A percentile compares a stretch with the other conserved stretches of the same genome.
These are phyloP conservation scores for Sardina pilchardus DNA, from an alignment of 2,113 vertebrate genomes.

Conservation along the genomic window DNA sequence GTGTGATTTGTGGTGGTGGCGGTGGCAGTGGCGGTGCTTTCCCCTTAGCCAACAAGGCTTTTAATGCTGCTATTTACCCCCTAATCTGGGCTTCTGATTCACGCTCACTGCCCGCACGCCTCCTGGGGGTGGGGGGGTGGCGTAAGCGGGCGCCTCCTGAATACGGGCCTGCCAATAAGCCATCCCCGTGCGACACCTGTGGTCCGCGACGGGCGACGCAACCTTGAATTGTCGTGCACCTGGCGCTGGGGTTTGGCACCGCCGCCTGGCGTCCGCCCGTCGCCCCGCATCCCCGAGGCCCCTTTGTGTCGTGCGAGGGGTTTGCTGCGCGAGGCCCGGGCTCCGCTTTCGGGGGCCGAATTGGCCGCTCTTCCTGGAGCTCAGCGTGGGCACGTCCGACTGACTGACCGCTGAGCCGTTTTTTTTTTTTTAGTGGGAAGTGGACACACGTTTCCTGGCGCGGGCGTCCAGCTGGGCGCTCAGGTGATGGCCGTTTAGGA, in stretches of 20 bases:
- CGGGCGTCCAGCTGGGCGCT: background rate
- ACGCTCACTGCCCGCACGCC: background rate
- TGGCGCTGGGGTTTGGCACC: background rate
- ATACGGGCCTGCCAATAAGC: background rate
- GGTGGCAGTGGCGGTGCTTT: background rate
- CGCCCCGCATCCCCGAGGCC: background rate
- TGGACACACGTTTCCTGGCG: background rate
- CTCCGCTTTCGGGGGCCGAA: background rate
- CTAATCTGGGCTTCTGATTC: conserved; percentile 14
- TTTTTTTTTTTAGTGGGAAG: background rate
- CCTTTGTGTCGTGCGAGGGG: background rate
- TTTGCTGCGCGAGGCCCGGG: background rate
- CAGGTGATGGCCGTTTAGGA: background rate
- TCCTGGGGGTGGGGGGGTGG: background rate
- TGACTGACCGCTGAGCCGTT: background rate
- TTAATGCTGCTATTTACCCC: conserved; percentile 34
- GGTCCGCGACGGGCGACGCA: background rate
- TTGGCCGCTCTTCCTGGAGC: background rate
- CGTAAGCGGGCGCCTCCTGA: background rate
- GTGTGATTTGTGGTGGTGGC: conserved; percentile 6
- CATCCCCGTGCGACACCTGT: background rate
- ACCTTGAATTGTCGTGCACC: conserved; percentile 19
- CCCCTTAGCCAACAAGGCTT: conserved; percentile 32
- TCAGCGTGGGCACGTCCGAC: background rate
- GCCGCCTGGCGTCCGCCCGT: background rate